Base-by-base conservation (phyloP, 2,888 invertebrate genomes). In the Octodonta nipae region DNA sequence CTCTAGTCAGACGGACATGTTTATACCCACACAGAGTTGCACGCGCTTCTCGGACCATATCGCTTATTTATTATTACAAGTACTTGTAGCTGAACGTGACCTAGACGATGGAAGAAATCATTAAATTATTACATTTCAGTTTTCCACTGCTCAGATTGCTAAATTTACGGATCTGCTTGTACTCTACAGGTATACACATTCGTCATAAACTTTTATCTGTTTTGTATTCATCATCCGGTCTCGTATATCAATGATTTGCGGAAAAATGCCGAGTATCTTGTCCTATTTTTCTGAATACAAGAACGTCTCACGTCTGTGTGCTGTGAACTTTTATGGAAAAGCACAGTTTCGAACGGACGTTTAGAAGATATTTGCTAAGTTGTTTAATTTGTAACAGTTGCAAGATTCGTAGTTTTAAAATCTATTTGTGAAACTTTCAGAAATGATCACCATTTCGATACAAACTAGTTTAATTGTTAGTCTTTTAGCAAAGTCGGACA, bases 1-100 rank as follows among this genome's bases (percentile, higher is more conserved):
- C 52, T 60, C 58, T 55, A 56, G 49, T 52, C 58, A 49, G 52
- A 57, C 57, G 53, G 58, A 55, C 58, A 60, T 59, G 56, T 60
- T 60, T 60, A 60, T 60, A 54, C 54, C 56, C 56, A 58, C 58
- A 58, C 54, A 51, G 52, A 56, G 50, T 53, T 58, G 58, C 60
- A 59, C 60, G 58, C 58, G 58, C 56, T 59, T 13, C 46, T 55
- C 11, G 54, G 55, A 58, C 58, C 58, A 60, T 60, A 60, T 60
- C 60, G 58, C 53, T 57, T 58, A 59, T 60, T 60, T 60, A 60
- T 60, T 56, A 52, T 52, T 58, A 54, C 58, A 53, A 55, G 56
- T 57, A 51, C 53, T 56, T 50, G 55, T 50, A 49, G 26, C 48
- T 46, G 54, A 58, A 58, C 58, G 58, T 60, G 58, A 58, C 58